Evolutionary conservation across 2,888 invertebrate genomes (phyloP), one percentile per base, ranked within the genome.

Genomic region (Morpho deidamia): DNA sequence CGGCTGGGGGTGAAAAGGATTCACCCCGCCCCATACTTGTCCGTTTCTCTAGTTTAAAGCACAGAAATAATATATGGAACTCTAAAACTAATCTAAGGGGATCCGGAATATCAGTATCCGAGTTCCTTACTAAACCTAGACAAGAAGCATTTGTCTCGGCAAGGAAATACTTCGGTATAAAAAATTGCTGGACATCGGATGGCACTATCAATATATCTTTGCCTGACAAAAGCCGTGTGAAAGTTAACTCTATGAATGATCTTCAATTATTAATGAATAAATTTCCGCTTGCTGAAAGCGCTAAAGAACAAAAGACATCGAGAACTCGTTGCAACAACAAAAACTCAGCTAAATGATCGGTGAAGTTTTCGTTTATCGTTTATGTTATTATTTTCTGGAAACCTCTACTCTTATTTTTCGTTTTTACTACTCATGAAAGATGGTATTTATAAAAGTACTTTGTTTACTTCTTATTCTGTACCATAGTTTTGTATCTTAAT

Each of bases 171-270:
- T 55, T 55, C 38, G 52, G 53, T 1, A 35, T 56, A 40, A 47
- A 41, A 33, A 51, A 41, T 33, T 56, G 52, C 33, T 56, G 56
- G 56, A 56, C 56, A 9, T 10, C 52, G 1, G 49, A 56, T 35
- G 48, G 56, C 12, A 39, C 34, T n/a, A 55, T 55, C 11, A 12
- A 34, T 11, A 39, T 55, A 11, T 7, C 42, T 3, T 11, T 55
- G 9, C 55, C 51, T 12, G 39, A 39, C 10, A 39, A 39, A 35
- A 35, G 35, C 35, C 35, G 35, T 35, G 8, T 8, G 35, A 35
- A 35, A 8, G 35, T 35, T 8, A n/a, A 8, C n/a, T 39, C 39
- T 10, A 10, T 39, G n/a, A 8, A 7, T 8, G 39, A 39, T 10
- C n/a, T 39, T 5, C 5, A 39, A 8, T n/a, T 39, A 7, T 5